Evolutionary conservation across 2,113 vertebrate genomes (phyloP).

Genomic region (Romanogobio albipinnatus): DNA sequence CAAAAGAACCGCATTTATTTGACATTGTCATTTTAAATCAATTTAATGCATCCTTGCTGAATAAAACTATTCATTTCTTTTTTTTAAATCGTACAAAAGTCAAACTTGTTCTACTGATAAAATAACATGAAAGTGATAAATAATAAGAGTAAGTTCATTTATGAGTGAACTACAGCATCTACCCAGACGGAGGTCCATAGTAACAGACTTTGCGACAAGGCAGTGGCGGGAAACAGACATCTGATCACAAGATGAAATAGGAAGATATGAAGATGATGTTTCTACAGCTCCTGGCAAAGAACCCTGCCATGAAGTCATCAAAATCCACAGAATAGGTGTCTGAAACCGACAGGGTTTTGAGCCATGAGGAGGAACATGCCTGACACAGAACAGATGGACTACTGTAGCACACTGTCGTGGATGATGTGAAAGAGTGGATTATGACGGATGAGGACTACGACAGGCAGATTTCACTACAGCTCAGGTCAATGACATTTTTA

Average conservation of each 20-base stretch:
- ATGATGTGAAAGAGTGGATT: constrained; percentile 40
- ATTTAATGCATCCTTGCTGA: background rate
- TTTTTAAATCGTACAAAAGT: background rate
- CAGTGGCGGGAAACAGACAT: constrained; percentile 28
- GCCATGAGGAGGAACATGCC: constrained; percentile 27
- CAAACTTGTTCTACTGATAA: background rate
- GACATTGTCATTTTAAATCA: background rate
- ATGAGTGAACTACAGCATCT: background rate
- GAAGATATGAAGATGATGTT: constrained; percentile 4
- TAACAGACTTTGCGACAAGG: constrained; percentile 34
- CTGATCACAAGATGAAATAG: constrained; percentile 22
- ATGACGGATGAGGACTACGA: constrained; percentile 41
- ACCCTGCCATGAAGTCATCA: constrained; percentile 31
- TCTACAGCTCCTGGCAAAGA: constrained; percentile 33
- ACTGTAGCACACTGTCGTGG: no score
- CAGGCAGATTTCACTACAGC: constrained; percentile 15
- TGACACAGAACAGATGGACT: constrained; percentile 1
- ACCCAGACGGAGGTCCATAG: background rate
- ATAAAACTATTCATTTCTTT: background rate
- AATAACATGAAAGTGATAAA: background rate
- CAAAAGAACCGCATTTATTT: no score
- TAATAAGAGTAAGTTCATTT: background rate
- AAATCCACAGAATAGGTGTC: background rate
- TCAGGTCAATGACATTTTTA: constrained; percentile 67
- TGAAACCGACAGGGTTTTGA: constrained; percentile 34